Evolutionary conservation across 2,797 vertebrate species (phyloP), one percentile per base, ranked within the genome.

Genomic region (Semaprochilodus insignis): DNA sequence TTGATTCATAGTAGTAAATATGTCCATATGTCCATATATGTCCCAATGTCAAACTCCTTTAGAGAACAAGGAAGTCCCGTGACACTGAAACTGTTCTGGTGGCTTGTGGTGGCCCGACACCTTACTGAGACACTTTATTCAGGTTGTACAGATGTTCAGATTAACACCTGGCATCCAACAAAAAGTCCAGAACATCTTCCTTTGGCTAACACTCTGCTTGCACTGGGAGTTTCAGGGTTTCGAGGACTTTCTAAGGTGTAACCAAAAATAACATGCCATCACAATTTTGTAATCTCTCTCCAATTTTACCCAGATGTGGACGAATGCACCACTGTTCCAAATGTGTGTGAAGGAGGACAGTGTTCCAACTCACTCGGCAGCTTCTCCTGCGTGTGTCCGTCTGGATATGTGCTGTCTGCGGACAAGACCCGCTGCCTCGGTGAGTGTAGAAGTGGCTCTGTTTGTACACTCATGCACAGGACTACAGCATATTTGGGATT

Each of bases 291-390:
- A 48, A 48, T 48, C 44, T 48, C 44, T 48, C 44, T 13, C 44
- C 25, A 19, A 78, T 80, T 87, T 70, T 82, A 19, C 51, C 2
- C 86, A 95, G 95, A 95, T 88, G 90, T 94, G 85, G 92, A 95
- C 52, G 95, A 95, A 84, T 95, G 95, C 85, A 86, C 86, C 48
- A 71, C 87, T 52, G 81, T 92, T 76, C 83, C 91, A 52, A 91
- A 86, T 67, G 84, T 93, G 77, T 96, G 95, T 85, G 90, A 93
- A 60, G 93, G 91, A 0, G 91, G 93, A 1, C 83, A 89, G 75
- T 95, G 95, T 84, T 90, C 90, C 55, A 96, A 96, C 85, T 91
- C 91, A 0, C 77, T 89, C 51, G 95, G 95, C 80, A 92, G 93
- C 88, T 95, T 93, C 74, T 92, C 92, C 72, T 96, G 94, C 57